Conservation (phyloP, 2,888 invertebrate species). For the Amblyteles armatorius region DNA sequence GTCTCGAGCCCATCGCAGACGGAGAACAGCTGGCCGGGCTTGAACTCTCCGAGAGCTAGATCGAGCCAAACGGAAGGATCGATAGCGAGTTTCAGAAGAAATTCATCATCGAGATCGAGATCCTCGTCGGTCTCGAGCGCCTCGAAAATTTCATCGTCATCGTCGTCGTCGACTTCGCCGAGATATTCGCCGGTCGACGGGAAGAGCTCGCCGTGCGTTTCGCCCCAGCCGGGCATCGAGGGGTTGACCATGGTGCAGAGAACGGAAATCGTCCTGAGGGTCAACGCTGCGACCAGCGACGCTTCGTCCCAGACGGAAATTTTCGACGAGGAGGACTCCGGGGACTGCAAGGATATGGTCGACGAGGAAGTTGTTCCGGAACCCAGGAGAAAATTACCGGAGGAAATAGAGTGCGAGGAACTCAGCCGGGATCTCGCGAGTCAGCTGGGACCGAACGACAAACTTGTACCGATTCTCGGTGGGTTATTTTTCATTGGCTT, state of each 20-base stretch:
- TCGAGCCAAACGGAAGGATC: constrained; percentile 69
- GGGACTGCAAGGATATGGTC: constrained; percentile 71
- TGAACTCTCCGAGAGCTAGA: constrained; percentile 70
- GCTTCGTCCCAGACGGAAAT: constrained; percentile 87
- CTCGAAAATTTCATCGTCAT: constrained; percentile 68
- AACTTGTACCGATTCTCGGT: constrained; percentile 88
- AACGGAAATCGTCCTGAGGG: constrained; percentile 88
- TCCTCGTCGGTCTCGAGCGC: constrained; percentile 71
- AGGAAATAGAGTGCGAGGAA: constrained; percentile 93
- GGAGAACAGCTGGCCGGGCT: constrained; percentile 75
- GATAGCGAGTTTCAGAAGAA: constrained; percentile 57
- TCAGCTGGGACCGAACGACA: constrained; percentile 88
- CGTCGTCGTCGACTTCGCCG: constrained; percentile 75
- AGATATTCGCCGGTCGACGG: constrained; percentile 75
- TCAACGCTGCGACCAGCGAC: constrained; percentile 88
- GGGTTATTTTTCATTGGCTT: constrained; percentile 65
- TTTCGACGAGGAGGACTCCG: constrained; percentile 77
- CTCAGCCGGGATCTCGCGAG: constrained; percentile 88
- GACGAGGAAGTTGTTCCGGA: constrained; percentile 81
- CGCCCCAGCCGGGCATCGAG: constrained; percentile 84
- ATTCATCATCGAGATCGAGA: constrained; percentile 70
- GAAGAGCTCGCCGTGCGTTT: constrained; percentile 78
- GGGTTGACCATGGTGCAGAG: constrained; percentile 87
- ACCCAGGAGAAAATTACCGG: constrained; percentile 88
- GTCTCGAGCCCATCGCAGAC: constrained; percentile 83